Evolutionary conservation across 2,113 vertebrate genomes (phyloP).

Genomic region (Lampris megalopsis): DNA sequence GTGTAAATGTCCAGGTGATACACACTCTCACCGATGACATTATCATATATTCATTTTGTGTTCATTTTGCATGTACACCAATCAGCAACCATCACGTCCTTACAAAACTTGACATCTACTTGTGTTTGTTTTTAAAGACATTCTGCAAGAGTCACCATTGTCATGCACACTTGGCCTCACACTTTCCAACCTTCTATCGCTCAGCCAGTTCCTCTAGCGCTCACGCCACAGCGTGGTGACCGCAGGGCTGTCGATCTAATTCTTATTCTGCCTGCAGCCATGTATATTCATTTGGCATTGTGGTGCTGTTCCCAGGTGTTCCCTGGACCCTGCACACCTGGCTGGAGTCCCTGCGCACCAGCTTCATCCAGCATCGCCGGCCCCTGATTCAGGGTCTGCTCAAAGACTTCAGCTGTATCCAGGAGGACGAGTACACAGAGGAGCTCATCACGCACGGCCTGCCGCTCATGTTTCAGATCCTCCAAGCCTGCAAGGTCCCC

Average conservation of each 20-base stretch:
- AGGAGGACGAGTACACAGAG: conserved; percentile 85
- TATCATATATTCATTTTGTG: conserved; percentile 1
- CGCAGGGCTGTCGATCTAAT: too few species aligned
- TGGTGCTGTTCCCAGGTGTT: conserved; percentile 75
- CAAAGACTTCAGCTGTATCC: conserved; percentile 84
- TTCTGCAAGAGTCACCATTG: too few species aligned
- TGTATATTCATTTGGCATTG: conserved; percentile 49
- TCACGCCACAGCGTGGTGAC: too few species aligned
- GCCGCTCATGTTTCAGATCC: conserved; percentile 87
- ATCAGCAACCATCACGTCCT: background rate
- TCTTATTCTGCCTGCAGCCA: too few species aligned
- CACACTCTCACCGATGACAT: background rate
- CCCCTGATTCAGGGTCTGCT: conserved; percentile 84
- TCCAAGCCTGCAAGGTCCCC: conserved; percentile 82
- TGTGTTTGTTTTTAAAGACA: too few species aligned
- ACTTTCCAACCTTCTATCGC: too few species aligned
- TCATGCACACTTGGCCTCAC: too few species aligned
- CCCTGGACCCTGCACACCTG: conserved; percentile 87
- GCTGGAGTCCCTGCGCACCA: conserved; percentile 84
- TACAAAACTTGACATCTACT: conserved; percentile 7
- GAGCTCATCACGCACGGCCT: conserved; percentile 85
- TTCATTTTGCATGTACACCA: conserved; percentile 11
- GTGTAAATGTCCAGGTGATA: background rate
- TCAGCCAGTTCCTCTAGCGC: too few species aligned
- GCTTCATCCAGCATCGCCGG: conserved; percentile 82